Conservation (phyloP, 1,140 invertebrate genomes). For the Macrotrachela quadricornifera region DNA sequence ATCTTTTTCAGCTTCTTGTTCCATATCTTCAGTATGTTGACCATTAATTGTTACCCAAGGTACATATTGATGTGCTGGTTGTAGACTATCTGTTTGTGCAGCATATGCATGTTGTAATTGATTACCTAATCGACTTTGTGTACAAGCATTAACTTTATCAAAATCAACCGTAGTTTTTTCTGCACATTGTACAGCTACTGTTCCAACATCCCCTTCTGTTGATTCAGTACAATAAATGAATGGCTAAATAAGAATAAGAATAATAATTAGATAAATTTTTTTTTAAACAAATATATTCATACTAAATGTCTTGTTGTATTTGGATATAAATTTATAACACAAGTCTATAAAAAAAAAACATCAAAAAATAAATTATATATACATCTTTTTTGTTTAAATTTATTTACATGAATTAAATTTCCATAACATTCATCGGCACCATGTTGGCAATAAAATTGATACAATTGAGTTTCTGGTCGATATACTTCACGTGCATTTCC, state of each 20-base stretch:
- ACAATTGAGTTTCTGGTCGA: conserved; percentile 11
- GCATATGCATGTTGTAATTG: conserved; percentile 53
- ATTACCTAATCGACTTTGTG: conserved; percentile 40
- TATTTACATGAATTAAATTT: conserved; percentile 65
- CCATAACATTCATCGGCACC: conserved; percentile 54
- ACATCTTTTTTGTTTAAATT: conserved; percentile 39
- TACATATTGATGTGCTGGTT: conserved; percentile 49
- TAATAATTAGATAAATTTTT: too few species aligned
- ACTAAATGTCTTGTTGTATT: conserved; percentile 6
- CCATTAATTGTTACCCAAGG: conserved; percentile 60
- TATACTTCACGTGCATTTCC: conserved; percentile 47
- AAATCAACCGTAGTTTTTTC: conserved; percentile 28
- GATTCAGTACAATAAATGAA: too few species aligned
- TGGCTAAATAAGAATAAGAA: too few species aligned
- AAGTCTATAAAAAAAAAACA: conserved; percentile 8
- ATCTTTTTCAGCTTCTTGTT: conserved; percentile 17
- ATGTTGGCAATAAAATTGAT: conserved; percentile 57
- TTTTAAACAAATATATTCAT: too few species aligned
- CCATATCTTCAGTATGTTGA: conserved; percentile 33
- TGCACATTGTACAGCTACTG: conserved; percentile 14
- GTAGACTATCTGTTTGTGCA: conserved; percentile 45
- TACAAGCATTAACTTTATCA: conserved; percentile 44
- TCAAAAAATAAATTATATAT: background rate
- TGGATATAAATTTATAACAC: conserved; percentile 9
- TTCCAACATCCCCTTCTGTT: too few species aligned